Percentiles rank a stretch among this genome's conserved stretches.
These are phyloP conservation scores for Oncopodura yosiiana DNA, from an alignment of 1,140 invertebrate genomes.

Conservation along the genomic window DNA sequence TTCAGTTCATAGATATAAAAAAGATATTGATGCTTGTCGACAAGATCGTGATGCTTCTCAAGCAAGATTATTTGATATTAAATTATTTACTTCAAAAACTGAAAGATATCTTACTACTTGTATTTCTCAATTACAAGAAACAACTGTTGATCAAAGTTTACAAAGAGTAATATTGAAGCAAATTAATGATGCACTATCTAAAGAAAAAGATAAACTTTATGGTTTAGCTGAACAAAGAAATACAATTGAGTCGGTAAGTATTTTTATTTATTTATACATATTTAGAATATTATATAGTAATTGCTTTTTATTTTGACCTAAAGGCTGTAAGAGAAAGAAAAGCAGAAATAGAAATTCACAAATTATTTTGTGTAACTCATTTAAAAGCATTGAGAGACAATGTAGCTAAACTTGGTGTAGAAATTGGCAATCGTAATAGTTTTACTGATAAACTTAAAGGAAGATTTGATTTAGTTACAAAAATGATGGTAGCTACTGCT, in stretches of 20 bases:
- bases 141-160: constrained; percentile 8
- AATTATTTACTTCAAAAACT: too few relatives aligned
- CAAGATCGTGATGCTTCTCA: too few relatives aligned
- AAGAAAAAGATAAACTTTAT: neutral
- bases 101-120: neutral
- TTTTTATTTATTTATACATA: neutral
- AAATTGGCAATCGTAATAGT: constrained; percentile 2
- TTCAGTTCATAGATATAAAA: neutral
- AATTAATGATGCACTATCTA: neutral
- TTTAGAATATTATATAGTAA: neutral
- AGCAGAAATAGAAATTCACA: constrained; percentile 7
- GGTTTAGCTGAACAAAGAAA: constrained; percentile 6
- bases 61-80: too few relatives aligned
- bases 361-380: neutral
- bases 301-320: neutral
- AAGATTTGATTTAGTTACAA: constrained; percentile 12
- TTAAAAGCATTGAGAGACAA: constrained; percentile 3
- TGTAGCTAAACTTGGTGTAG: constrained; percentile 7
- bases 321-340: constrained; percentile 18
- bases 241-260: constrained; percentile 12
- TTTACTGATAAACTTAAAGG: constrained; percentile 3
- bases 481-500: constrained; percentile 5
- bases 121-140: neutral
- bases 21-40: constrained; percentile 9
- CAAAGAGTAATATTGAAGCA: constrained; percentile 3